Conservation (phyloP, 2,797 vertebrate genomes). For the Darevskia nairensis region DNA sequence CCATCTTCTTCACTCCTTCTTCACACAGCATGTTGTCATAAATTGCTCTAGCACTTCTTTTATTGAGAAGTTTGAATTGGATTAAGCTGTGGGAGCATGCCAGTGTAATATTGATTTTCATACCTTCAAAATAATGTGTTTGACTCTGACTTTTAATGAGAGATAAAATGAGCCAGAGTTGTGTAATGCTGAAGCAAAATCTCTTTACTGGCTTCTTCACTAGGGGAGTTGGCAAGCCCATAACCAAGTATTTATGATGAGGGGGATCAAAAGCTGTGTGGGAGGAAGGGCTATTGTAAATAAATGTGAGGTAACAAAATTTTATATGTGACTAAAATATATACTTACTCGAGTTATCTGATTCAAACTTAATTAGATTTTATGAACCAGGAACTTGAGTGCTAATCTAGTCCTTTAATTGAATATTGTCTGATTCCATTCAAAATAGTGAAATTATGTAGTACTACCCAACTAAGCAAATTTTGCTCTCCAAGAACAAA, state of each 20-base stretch:
- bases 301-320: background rate
- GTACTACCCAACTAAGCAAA: background rate
- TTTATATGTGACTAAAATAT: background rate
- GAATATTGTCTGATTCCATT: background rate
- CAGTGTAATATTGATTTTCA: constrained; percentile 35
- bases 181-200: background rate
- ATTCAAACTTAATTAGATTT: background rate
- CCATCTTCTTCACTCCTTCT: background rate
- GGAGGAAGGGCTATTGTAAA: background rate
- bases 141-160: constrained; percentile 46
- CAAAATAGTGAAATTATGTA: background rate
- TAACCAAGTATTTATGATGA: background rate
- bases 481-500: background rate
- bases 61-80: constrained; percentile 37
- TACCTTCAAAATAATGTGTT: constrained; percentile 28
- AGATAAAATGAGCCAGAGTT: constrained; percentile 16
- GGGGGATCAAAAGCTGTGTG: background rate
- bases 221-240: background rate
- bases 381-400: background rate
- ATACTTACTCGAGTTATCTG: too few relatives aligned
- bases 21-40: constrained; percentile 36
- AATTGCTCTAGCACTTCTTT: constrained; percentile 31
- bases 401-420: background rate
- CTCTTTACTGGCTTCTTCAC: constrained; percentile 22
- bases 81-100: constrained; percentile 39